phyloP scores from a whole-genome alignment of 2,797 vertebrate genomes.

The Numenius phaeopus region DNA sequence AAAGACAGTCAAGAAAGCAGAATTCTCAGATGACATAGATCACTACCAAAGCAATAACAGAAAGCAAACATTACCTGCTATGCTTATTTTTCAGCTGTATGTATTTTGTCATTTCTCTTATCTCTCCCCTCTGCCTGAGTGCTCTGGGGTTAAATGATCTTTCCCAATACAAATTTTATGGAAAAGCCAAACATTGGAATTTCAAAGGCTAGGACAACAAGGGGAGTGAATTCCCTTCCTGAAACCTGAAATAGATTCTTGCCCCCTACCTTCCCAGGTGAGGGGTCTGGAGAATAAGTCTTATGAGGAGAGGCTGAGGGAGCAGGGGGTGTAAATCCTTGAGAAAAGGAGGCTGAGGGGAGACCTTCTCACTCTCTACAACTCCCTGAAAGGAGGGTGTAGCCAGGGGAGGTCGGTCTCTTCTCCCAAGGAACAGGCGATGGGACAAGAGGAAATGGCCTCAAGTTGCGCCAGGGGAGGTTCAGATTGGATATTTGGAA shows the following conservation, averaged over 20 bases:
- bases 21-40: neutral
- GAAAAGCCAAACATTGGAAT: neutral
- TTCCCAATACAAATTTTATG: neutral
- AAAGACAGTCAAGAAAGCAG: neutral
- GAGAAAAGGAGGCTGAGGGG: too few species aligned
- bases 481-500: too few species aligned
- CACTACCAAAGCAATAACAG: neutral
- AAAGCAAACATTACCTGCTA: neutral
- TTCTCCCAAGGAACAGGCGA: too few species aligned
- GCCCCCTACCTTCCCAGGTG: neutral
- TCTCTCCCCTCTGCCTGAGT: neutral
- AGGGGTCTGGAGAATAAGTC: too few species aligned
- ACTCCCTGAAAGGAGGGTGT: too few species aligned
- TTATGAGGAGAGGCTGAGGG: too few species aligned
- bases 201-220: neutral
- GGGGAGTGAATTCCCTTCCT: neutral
- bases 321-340: too few species aligned
- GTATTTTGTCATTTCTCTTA: neutral
- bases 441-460: too few species aligned
- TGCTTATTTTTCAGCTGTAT: neutral
- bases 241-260: neutral
- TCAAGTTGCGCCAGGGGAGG: too few species aligned
- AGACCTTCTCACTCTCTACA: too few species aligned
- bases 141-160: neutral
- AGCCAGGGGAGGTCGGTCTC: too few species aligned